Percentiles rank a stretch among this genome's conserved stretches.
Conservation (phyloP, 2,113 vertebrate genomes). For the Lepidothrix coronata region DNA sequence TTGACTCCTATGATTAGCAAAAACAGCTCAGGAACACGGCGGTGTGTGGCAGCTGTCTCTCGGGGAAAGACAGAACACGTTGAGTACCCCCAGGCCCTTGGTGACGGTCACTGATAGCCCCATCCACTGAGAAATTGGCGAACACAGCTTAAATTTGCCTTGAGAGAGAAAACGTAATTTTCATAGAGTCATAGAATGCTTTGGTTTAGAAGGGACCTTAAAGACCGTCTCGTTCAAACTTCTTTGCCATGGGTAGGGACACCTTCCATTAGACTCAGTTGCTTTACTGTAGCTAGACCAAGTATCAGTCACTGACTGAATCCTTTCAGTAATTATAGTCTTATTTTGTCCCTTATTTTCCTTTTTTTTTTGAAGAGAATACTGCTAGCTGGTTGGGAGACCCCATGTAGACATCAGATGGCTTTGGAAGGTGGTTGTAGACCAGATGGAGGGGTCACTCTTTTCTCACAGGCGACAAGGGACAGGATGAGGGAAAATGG, state of each 20-base stretch:
- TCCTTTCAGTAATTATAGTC: neutral
- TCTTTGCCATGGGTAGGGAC: neutral
- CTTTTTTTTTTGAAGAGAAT: neutral
- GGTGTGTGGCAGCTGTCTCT: neutral
- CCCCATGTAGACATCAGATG: rapidly evolving
- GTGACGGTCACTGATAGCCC: neutral
- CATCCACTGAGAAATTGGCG: neutral
- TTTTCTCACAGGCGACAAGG: neutral
- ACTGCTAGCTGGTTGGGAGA: neutral
- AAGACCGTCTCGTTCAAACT: rapidly evolving
- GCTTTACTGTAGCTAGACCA: neutral
- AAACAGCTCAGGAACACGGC: neutral
- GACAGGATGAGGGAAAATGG: neutral
- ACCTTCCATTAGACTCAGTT: neutral
- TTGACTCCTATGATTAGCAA: neutral
- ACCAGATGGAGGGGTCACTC: too few species aligned
- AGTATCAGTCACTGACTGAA: neutral
- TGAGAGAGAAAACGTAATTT: neutral
- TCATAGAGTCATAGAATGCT: neutral
- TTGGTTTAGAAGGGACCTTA: neutral
- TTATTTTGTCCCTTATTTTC: neutral
- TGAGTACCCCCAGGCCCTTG: neutral
- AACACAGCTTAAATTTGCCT: rapidly evolving
- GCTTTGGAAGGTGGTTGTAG: rapidly evolving
- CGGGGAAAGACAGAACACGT: rapidly evolving